phyloP scores from a whole-genome alignment of 2,888 invertebrate species.

The Trichogramma evanescens region DNA sequence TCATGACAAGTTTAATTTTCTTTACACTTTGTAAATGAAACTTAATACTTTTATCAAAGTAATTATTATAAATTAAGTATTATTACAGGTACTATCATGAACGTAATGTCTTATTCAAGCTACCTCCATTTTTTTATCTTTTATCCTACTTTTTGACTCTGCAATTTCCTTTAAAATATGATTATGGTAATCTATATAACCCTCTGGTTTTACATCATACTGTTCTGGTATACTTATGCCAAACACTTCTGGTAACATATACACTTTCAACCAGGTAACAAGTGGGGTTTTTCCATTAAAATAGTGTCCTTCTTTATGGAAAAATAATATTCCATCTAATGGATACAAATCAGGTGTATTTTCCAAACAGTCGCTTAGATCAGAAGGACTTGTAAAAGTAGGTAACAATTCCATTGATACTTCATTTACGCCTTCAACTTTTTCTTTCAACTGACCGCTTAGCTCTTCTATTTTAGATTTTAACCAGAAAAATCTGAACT shows the following conservation, averaged over 20 bases:
- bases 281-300: slow-evolving; percentile 74
- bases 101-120: no score
- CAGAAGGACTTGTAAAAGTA: slow-evolving; percentile 47
- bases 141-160: slow-evolving; percentile 10
- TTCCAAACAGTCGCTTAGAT: slow-evolving; percentile 49
- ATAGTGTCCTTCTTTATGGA: slow-evolving; percentile 77
- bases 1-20: no score
- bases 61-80: no score
- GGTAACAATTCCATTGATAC: slow-evolving; percentile 51
- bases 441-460: slow-evolving; percentile 46
- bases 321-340: slow-evolving; percentile 87
- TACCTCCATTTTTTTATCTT: background rate
- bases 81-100: no score
- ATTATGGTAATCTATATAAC: slow-evolving; percentile 36
- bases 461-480: slow-evolving; percentile 63
- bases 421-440: slow-evolving; percentile 41
- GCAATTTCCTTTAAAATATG: slow-evolving; percentile 13
- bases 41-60: no score
- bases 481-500: slow-evolving; percentile 81
- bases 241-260: slow-evolving; percentile 77
- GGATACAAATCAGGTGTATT: slow-evolving; percentile 41
- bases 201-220: slow-evolving; percentile 35
- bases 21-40: no score
- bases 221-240: slow-evolving; percentile 40
- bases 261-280: slow-evolving; percentile 86